Evolutionary conservation across 2,888 invertebrate species (phyloP).

Genomic region (Strigamia crassipes): DNA sequence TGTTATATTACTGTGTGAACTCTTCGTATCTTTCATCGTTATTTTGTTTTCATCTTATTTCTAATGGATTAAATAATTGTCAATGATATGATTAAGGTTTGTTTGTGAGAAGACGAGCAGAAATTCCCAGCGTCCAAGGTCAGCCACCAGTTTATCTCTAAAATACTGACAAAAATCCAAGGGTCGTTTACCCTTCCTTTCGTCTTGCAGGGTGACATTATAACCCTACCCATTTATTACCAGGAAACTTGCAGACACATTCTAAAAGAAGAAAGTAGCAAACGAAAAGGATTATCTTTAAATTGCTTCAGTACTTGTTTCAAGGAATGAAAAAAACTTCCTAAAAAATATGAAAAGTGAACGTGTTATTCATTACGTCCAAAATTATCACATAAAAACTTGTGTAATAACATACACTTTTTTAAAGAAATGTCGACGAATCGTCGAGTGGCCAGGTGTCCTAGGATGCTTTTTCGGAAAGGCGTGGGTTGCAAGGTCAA

Average conservation of each 20-base stretch:
- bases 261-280: not conserved
- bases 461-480: not conserved
- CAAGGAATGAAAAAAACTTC: not conserved
- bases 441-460: not conserved
- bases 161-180: not conserved
- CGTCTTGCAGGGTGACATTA: not conserved
- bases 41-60: not conserved
- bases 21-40: not conserved
- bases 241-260: not conserved
- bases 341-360: not conserved
- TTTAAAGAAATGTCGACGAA: not conserved
- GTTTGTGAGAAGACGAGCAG: not conserved
- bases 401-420: not conserved
- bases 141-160: constrained; percentile 9
- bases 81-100: not conserved
- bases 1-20: not conserved
- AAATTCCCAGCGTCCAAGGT: not conserved
- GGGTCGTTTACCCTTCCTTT: constrained; percentile 3
- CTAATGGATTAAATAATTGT: not conserved
- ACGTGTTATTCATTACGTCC: not conserved
- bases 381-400: not conserved
- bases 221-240: constrained; percentile 13
- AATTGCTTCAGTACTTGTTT: not conserved
- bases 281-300: not conserved
- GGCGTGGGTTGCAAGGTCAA: constrained; percentile 24